Evolutionary conservation across 1,140 invertebrate species (phyloP), one percentile per base, ranked within the genome.

Genomic region (Goniozus legneri): DNA sequence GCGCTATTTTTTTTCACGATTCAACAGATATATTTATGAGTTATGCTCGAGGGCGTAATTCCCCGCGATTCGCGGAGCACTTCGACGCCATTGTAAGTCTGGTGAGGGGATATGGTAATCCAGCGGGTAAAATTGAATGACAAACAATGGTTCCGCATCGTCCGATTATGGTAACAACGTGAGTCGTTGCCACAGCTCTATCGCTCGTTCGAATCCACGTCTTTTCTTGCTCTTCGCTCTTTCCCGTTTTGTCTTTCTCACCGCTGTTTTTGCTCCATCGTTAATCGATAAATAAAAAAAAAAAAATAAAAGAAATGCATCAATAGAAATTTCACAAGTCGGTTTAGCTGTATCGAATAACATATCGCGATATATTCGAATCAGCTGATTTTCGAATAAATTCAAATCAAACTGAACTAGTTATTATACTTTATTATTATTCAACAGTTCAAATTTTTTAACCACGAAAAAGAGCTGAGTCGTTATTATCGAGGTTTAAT

Each of bases 21-120:
- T 57, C 54, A 59, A 44, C 45, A 46, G 49, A 53, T 61, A 58
- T 63, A 63, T 63, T 63, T 63, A 63, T 56, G 61, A 60, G 60
- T 56, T 60, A 47, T 51, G 56, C 58, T 50, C 51, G 54, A 40
- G 16, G 47, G 32, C 53, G 48, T 57, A 57, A 54, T 57, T 21
- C 56, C 50, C 35, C 54, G 41, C 50, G 47, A 59, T 56, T 59
- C 54, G 58, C 54, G 51, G 47, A 54, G 47, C 55, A 41, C n/a
- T n/a, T 33, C 47, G 21, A 34, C 14, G 18, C 34, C 49, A 56
- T 60, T 60, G 58, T 60, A 42, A 42, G 45, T 42, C n/a, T n/a
- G n/a, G n/a, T n/a, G n/a, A n/a, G n/a, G n/a, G n/a, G n/a, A n/a
- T 49, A 41, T 59, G 57, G 46, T 56, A 56, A 58, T 59, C 46